Evolutionary conservation across 2,888 invertebrate species (phyloP).

Genomic region (Proisotoma minuta): DNA sequence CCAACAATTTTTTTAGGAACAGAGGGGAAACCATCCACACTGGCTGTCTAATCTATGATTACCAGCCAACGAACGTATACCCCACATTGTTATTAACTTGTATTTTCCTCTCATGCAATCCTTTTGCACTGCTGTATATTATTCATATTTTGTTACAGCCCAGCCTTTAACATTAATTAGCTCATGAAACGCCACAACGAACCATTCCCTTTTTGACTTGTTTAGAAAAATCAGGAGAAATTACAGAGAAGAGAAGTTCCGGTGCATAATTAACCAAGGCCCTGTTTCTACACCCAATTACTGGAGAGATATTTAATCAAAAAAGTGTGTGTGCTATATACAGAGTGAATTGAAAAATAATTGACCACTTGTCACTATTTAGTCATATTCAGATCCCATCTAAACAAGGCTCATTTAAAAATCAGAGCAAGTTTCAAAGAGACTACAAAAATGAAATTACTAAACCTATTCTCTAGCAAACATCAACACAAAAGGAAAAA

Average conservation of each 20-base stretch:
- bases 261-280: background rate
- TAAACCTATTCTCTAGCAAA: too few species aligned
- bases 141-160: background rate
- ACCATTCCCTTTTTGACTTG: too few species aligned
- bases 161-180: background rate
- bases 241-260: slow-evolving; percentile 7
- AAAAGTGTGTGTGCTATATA: too few species aligned
- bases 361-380: too few species aligned
- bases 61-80: slow-evolving; percentile 4
- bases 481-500: too few species aligned
- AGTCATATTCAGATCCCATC: too few species aligned
- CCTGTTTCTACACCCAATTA: slow-evolving; percentile 12
- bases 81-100: slow-evolving; percentile 13
- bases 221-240: background rate
- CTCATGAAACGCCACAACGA: slow-evolving; percentile 3
- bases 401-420: too few species aligned
- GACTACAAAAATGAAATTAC: too few species aligned
- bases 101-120: slow-evolving; percentile 13
- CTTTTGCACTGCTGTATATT: background rate
- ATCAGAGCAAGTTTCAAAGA: too few species aligned
- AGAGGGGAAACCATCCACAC: background rate
- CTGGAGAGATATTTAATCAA: background rate
- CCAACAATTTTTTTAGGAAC: background rate
- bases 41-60: background rate
- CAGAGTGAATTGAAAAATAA: too few species aligned